Evolutionary conservation across 2,113 vertebrate species (phyloP).

Genomic region (Sceloporus undulatus): DNA sequence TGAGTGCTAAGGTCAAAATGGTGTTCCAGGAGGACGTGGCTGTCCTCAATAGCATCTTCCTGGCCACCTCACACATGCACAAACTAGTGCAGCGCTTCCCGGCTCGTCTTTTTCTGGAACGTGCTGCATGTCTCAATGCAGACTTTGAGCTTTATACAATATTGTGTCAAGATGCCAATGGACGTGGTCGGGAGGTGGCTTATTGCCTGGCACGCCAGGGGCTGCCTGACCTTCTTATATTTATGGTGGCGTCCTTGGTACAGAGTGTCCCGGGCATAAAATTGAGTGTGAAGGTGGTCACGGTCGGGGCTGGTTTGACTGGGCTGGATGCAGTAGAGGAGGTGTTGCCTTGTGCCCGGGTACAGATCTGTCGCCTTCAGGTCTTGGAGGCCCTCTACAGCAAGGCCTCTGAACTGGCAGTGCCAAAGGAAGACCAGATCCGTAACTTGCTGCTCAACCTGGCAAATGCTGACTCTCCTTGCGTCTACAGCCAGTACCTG

Average conservation of each 20-base stretch:
- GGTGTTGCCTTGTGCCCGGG: constrained; percentile 39
- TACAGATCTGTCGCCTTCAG: constrained; percentile 47
- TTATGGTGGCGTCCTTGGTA: constrained; percentile 45
- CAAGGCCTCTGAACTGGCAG: constrained; percentile 5
- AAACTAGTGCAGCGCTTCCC: constrained; percentile 33
- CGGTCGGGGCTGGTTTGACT: constrained; percentile 2
- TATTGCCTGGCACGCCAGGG: constrained; percentile 42
- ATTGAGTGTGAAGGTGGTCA: constrained; percentile 30
- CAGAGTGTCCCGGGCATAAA: constrained; percentile 50
- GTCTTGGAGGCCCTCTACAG: constrained; percentile 41
- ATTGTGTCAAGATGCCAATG: constrained; percentile 43
- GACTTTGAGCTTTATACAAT: constrained; percentile 52
- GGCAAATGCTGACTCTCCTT: constrained; percentile 31
- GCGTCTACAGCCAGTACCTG: constrained; percentile 44
- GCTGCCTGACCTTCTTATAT: constrained; percentile 33
- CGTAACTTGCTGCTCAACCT: constrained; percentile 40
- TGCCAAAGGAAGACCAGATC: constrained; percentile 15
- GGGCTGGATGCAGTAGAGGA: constrained; percentile 35
- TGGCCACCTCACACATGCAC: constrained; percentile 41
- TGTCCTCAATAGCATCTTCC: constrained; percentile 48
- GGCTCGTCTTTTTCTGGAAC: constrained; percentile 40
- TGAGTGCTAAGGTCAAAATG: constrained; percentile 44
- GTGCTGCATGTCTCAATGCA: constrained; percentile 1
- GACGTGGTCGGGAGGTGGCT: constrained; percentile 41
- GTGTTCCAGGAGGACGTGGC: constrained; percentile 52